Evolutionary conservation across 1,140 invertebrate genomes (phyloP).

Genomic region (Bombus haemorrhoidalis): DNA sequence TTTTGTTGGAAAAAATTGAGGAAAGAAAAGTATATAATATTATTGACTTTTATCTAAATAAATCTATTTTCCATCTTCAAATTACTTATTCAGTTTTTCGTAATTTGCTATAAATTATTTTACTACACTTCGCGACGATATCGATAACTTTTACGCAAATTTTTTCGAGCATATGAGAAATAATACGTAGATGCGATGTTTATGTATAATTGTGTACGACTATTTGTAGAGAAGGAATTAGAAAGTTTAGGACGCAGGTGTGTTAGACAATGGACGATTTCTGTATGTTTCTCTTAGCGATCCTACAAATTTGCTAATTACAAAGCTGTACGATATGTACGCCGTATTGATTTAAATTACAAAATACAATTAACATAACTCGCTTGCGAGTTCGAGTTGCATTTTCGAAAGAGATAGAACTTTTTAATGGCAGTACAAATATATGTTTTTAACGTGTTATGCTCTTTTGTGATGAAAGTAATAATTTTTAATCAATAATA

Average conservation of each 20-base stretch:
- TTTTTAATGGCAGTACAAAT: background rate
- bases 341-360: background rate
- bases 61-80: no score
- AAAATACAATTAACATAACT: background rate
- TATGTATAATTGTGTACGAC: background rate
- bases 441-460: background rate
- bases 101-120: no score
- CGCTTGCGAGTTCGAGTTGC: no score
- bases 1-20: background rate
- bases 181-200: background rate
- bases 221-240: background rate
- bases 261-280: background rate
- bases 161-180: no score
- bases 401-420: background rate
- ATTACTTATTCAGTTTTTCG: no score
- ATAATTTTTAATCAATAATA: no score
- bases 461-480: no score
- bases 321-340: background rate
- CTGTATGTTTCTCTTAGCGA: background rate
- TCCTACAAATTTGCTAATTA: background rate
- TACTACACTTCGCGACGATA: no score
- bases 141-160: no score
- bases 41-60: background rate
- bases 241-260: background rate
- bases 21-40: background rate